These are phyloP conservation scores for Chloroceryle inda DNA, from an alignment of 2,797 vertebrate genomes.

Conservation along the genomic window DNA sequence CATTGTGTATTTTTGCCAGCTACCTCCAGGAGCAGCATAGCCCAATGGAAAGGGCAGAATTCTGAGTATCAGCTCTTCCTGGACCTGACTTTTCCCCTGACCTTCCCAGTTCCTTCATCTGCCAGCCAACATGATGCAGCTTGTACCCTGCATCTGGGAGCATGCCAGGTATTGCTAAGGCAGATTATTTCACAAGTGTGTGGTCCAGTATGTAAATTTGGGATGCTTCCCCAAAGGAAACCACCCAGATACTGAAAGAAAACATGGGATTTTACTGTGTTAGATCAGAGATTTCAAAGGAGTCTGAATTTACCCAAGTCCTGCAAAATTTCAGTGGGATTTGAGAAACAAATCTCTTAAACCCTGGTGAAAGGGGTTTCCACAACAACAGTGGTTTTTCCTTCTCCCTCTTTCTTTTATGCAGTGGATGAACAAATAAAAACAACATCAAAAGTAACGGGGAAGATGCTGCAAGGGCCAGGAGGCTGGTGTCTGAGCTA, in stretches of 20 bases:
- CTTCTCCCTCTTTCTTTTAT: not conserved
- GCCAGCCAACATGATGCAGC: fast-evolving
- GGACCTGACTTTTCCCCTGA: fast-evolving
- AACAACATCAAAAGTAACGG: not conserved
- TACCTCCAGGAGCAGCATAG: not conserved
- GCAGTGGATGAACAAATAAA: not conserved
- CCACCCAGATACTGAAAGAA: not conserved
- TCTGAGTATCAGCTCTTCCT: not conserved
- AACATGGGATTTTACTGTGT: not conserved
- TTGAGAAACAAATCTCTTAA: not conserved
- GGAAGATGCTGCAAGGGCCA: not conserved
- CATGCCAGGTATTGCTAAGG: fast-evolving
- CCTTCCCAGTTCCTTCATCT: not conserved
- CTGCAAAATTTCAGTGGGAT: not conserved
- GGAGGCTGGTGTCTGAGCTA: not conserved
- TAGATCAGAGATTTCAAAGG: not conserved
- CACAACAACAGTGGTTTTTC: not conserved
- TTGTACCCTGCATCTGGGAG: not conserved
- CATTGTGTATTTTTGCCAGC: not conserved
- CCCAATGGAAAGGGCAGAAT: not conserved
- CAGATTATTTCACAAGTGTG: fast-evolving
- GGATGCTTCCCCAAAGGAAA: not conserved
- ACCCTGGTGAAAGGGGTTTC: not conserved
- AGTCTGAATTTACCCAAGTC: not conserved
- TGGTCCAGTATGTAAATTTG: not conserved